Evolutionary conservation across 2,797 vertebrate species (phyloP), one percentile per base, ranked within the genome.

Genomic region (Crossoptilon crossoptilon): DNA sequence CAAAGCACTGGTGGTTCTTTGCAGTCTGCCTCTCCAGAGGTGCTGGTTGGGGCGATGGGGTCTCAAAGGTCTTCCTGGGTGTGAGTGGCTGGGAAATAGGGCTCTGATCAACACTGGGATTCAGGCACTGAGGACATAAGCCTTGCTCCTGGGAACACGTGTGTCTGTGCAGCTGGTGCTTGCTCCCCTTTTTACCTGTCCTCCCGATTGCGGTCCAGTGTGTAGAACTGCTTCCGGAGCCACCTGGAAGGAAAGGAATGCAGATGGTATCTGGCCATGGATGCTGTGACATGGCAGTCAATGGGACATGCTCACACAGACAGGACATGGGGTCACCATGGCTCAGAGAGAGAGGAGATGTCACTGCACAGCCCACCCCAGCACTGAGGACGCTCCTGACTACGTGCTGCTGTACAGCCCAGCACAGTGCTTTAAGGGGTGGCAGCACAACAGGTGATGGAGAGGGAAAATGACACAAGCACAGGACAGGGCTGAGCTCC

Each of bases 211-310:
- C 99, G 98, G 94, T 99, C 99, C 63, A 99, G 98, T 0, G 98
- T 98, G 66, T 99, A 99, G 97, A 99, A 99, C 97, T 99, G 99
- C 94, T 99, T 99, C 73, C 99, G 98, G 88, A 99, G 98, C 99
- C 99, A 99, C 97, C 99, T 99, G 26, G 46, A 33, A 8, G 4
- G 87, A 81, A 69, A 83, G 41, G 93, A 58, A 84, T 5, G 13
- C 27, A 43, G 13, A 21, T n/a, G 18, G 29, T 21, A 37, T 39
- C 12, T 10, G 66, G 37, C 39, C 17, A 8, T 0, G 9, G 27
- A 16, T 0, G 24, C 24, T 3, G 33, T 2, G 53, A 27, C 44
- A 19, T 11, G 29, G n/a, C 2, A 1, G 22, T 69, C 62, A 44
- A 7, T 1, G 6, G 44, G 73, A 63, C 84, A 44, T 0, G 1